These are phyloP conservation scores for Hedychridium roseum DNA, from an alignment of 2,888 invertebrate species.

Conservation along the genomic window DNA sequence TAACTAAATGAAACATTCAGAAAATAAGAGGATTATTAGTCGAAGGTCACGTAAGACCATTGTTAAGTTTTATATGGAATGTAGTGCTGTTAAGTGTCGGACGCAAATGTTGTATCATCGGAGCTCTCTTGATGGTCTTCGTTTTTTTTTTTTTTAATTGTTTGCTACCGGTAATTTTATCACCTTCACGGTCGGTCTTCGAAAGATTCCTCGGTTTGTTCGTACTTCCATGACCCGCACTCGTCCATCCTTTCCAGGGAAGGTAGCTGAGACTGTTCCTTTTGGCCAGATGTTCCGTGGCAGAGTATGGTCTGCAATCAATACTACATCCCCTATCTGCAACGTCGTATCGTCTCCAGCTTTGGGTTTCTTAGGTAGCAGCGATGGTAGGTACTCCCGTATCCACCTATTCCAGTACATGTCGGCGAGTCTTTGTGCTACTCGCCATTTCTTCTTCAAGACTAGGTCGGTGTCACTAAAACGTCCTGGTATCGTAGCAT, in stretches of 20 bases:
- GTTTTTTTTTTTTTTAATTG: too few relatives aligned
- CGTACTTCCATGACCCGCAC: slow-evolving; percentile 7
- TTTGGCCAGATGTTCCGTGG: slow-evolving; percentile 16
- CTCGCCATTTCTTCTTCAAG: slow-evolving; percentile 17
- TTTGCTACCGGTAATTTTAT: not conserved
- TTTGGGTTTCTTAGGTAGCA: slow-evolving; percentile 15
- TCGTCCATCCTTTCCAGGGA: slow-evolving; percentile 13
- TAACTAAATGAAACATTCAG: too few relatives aligned
- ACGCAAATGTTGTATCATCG: too few relatives aligned
- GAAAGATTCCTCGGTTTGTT: not conserved
- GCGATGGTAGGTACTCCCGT: slow-evolving; percentile 42
- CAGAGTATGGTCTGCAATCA: slow-evolving; percentile 11
- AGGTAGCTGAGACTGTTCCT: slow-evolving; percentile 9
- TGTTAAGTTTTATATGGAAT: too few relatives aligned
- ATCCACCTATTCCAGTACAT: slow-evolving; percentile 43
- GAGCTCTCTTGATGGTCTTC: too few relatives aligned
- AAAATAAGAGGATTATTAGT: too few relatives aligned
- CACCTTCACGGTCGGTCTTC: not conserved
- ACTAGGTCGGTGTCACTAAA: slow-evolving; percentile 3
- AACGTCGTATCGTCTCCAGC: not conserved
- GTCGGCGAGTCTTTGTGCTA: slow-evolving; percentile 19
- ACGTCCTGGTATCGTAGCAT: not conserved
- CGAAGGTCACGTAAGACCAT: too few relatives aligned
- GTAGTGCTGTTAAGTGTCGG: too few relatives aligned
- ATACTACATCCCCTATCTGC: slow-evolving; percentile 14